Percentiles rank a stretch among this genome's conserved stretches.
These are phyloP conservation scores for Boloria selene DNA, from an alignment of 2,888 invertebrate species.

Conservation along the genomic window DNA sequence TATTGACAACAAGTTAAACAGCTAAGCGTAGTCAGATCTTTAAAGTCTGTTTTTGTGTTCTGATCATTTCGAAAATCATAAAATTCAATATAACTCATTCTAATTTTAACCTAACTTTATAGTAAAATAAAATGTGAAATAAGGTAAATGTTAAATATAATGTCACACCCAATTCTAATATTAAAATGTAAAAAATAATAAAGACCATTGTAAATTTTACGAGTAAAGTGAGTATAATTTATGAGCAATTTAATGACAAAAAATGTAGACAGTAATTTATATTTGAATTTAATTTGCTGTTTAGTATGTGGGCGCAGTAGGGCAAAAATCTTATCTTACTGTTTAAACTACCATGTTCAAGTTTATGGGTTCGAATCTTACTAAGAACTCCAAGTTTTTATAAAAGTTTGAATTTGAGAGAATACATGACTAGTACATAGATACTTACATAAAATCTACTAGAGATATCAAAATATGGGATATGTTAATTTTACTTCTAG, in stretches of 20 bases:
- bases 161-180: constrained; percentile 29
- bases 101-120: not conserved
- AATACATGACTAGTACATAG: too few relatives aligned
- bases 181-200: constrained; percentile 37
- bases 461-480: too few relatives aligned
- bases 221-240: constrained; percentile 39
- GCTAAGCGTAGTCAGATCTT: too few relatives aligned
- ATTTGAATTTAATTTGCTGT: constrained; percentile 39
- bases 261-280: constrained; percentile 36
- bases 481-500: too few relatives aligned
- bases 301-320: constrained; percentile 1
- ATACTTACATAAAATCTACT: too few relatives aligned
- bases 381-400: too few relatives aligned
- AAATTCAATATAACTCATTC: not conserved
- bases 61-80: not conserved
- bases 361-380: too few relatives aligned
- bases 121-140: constrained; percentile 6
- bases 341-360: too few relatives aligned
- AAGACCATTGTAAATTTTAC: constrained; percentile 36
- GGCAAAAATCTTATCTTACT: too few relatives aligned
- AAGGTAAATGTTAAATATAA: constrained; percentile 23
- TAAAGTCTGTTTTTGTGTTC: not conserved
- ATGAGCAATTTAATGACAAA: constrained; percentile 37
- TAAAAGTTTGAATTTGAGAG: too few relatives aligned
- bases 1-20: too few relatives aligned